phyloP scores from a whole-genome alignment of 2,113 vertebrate species.

The Microtus ochrogaster region DNA sequence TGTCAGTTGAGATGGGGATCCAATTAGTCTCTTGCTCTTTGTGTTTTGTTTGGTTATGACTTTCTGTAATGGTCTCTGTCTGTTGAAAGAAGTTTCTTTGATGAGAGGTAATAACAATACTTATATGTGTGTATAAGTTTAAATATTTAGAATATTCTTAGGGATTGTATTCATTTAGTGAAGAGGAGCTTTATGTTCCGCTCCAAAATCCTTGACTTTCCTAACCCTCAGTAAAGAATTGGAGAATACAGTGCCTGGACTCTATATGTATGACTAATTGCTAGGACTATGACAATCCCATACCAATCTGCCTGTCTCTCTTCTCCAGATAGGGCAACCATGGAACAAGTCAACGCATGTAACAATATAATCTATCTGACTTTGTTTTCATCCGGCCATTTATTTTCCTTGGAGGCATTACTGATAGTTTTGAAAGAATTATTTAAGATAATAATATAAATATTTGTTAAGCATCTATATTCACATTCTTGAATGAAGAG shows the following conservation, averaged over 20 bases:
- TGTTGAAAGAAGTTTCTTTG: background rate
- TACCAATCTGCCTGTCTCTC: background rate
- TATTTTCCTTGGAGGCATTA: background rate
- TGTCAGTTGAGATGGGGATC: background rate
- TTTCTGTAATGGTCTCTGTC: background rate
- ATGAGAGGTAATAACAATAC: background rate
- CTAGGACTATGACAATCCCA: background rate
- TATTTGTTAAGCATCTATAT: background rate
- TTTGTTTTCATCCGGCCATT: background rate
- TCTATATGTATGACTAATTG: background rate
- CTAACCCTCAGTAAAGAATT: background rate
- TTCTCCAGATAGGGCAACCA: background rate
- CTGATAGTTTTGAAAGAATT: background rate
- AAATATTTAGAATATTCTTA: background rate
- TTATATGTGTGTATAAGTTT: background rate
- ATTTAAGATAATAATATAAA: background rate
- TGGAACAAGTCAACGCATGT: background rate
- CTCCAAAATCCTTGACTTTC: background rate
- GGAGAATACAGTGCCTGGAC: background rate
- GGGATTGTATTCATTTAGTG: background rate
- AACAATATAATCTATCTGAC: background rate
- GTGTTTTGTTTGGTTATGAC: background rate
- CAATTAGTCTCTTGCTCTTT: background rate
- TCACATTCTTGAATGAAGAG: background rate
- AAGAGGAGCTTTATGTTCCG: background rate